phyloP scores from a whole-genome alignment of 2,888 invertebrate species.

The Cephus pygmeus region DNA sequence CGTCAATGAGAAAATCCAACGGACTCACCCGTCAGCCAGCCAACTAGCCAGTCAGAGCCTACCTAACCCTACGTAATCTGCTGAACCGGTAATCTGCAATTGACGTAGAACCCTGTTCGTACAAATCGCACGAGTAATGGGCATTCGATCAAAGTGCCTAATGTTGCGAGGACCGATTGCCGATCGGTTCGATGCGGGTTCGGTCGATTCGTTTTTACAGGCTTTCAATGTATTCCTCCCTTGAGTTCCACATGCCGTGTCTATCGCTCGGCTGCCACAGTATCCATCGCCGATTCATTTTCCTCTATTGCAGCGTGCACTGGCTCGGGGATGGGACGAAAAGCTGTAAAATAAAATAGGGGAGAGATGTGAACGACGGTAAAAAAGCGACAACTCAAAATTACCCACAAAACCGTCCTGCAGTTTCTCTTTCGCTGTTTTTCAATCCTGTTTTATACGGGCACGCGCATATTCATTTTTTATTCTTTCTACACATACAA shows the following conservation, averaged over 20 bases:
- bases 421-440: neutral
- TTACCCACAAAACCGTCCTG: neutral
- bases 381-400: neutral
- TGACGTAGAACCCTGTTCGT: neutral
- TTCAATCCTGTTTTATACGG: neutral
- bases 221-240: neutral
- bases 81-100: neutral
- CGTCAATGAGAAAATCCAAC: neutral
- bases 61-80: neutral
- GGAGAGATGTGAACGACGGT: neutral
- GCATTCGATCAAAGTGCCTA: neutral
- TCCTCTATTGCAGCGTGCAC: neutral
- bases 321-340: neutral
- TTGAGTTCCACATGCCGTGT: neutral
- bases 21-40: neutral
- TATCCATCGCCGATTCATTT: neutral
- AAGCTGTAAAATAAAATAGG: neutral
- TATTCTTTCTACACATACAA: neutral
- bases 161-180: neutral
- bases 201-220: neutral
- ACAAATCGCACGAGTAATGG: neutral
- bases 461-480: neutral
- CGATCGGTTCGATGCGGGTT: neutral
- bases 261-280: neutral
- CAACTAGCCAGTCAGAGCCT: neutral